Evolutionary conservation across 35 echinoderm and acorn worm genomes (phyloP).

Genomic region (Apostichopus parvimensis): DNA sequence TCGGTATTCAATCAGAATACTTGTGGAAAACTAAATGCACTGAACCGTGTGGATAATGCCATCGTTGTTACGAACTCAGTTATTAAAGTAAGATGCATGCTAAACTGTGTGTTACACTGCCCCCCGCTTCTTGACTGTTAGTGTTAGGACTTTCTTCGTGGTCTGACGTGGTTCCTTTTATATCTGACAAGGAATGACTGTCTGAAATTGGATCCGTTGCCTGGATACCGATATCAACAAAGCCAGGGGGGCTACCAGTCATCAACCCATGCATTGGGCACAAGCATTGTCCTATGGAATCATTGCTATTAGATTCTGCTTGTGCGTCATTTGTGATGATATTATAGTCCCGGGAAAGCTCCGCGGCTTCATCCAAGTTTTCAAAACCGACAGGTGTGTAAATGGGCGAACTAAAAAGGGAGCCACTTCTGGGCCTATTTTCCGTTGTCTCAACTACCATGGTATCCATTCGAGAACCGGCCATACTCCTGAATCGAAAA

Average conservation of each 20-base stretch:
- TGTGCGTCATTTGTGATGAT: not conserved
- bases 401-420: constrained; percentile 30
- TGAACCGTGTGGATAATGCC: not conserved
- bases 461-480: constrained; percentile 19
- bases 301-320: not conserved
- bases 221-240: not conserved
- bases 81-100: constrained; percentile 10
- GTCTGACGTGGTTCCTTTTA: not conserved
- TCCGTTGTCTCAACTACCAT: not conserved
- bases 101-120: constrained; percentile 16
- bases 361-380: not conserved
- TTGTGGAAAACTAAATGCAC: not conserved
- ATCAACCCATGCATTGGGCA: constrained; percentile 13
- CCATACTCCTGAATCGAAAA: not conserved
- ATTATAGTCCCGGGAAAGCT: not conserved
- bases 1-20: no score
- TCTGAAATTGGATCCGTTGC: not conserved
- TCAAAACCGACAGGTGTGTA: constrained; percentile 41
- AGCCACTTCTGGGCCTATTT: constrained; percentile 13
- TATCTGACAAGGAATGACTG: not conserved
- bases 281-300: not conserved
- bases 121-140: not conserved
- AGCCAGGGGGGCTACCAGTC: not conserved
- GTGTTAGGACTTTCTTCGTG: not conserved
- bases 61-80: not conserved